Evolutionary conservation across 1,140 invertebrate genomes (phyloP), one percentile per base, ranked within the genome.

Genomic region (Ostrea denselamellosa): DNA sequence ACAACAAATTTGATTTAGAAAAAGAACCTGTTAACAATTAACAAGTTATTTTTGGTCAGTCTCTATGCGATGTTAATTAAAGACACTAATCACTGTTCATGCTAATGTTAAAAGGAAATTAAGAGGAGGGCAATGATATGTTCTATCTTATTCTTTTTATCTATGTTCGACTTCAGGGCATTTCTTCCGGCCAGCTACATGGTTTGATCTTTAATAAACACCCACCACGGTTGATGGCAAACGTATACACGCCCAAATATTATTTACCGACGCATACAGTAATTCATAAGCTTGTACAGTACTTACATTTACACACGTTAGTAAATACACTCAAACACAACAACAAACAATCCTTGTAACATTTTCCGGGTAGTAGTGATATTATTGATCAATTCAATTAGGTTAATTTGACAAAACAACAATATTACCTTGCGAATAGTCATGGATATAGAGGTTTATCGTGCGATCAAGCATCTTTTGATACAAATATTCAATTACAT

Each of bases 131-230:
- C n/a, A 62, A 17, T 19, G 56, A 19, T 62, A 44, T 44, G 2
- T 62, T 62, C n/a, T 62, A 62, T 62, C 56, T n/a, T n/a, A n/a
- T n/a, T n/a, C n/a, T 62, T 62, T 62, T 19, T 62, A 62, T 62
- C 12, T 62, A n/a, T 62, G 56, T 62, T 62, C 56, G 56, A 62
- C 14, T 62, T 62, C 14, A 62, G 56, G 14, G 56, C 14, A 62
- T 7, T 19, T 62, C 17, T n/a, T 17, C 56, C 56, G 56, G 17
- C 7, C 56, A 19, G 17, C 1, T 17, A 62, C n/a, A 19, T 14
- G 5, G 14, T 77, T 77, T 77, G 25, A 77, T 77, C 68, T 77
- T 34, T 25, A 28, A 28, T 71, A 71, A 71, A 77, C 68, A 77
- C 12, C 14, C 12, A 22, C 28, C 68, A 25, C 22, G 2, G 28